Conservation (phyloP, 2,797 vertebrate species). For the Emydoidea blandingii region DNA sequence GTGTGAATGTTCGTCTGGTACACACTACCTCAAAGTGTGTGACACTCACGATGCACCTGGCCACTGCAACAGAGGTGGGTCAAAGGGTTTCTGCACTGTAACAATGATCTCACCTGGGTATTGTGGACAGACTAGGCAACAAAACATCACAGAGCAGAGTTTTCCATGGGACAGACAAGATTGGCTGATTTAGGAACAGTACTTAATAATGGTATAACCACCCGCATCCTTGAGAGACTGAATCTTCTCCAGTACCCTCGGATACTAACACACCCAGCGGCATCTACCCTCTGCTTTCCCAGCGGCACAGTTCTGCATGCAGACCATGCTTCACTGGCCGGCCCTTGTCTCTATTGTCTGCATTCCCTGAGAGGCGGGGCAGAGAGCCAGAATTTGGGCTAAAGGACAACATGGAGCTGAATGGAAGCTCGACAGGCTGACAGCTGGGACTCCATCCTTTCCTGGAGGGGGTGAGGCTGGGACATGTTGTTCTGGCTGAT, state of each 20-base stretch:
- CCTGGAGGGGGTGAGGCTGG: rapidly evolving
- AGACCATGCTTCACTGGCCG: neutral
- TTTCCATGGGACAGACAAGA: neutral
- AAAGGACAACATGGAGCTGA: neutral
- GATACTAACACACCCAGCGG: neutral
- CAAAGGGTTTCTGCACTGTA: neutral
- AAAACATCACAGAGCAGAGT: conserved; percentile 58
- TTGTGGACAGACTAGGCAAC: conserved; percentile 51
- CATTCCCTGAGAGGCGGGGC: neutral
- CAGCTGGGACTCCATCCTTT: neutral
- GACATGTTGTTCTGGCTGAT: rapidly evolving
- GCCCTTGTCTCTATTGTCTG: neutral
- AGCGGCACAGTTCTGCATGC: neutral
- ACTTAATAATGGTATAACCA: neutral
- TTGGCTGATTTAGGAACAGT: conserved; percentile 16
- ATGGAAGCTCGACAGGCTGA: no score
- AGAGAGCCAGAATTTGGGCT: neutral
- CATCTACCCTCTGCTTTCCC: neutral
- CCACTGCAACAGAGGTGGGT: neutral
- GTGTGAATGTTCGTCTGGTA: neutral
- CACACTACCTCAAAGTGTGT: neutral
- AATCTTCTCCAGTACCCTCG: neutral
- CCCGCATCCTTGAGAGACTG: neutral
- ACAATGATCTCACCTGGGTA: conserved; percentile 36
- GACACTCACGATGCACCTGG: rapidly evolving